Base-by-base conservation (phyloP, 2,888 invertebrate species). In the Polydrusus cervinus region DNA sequence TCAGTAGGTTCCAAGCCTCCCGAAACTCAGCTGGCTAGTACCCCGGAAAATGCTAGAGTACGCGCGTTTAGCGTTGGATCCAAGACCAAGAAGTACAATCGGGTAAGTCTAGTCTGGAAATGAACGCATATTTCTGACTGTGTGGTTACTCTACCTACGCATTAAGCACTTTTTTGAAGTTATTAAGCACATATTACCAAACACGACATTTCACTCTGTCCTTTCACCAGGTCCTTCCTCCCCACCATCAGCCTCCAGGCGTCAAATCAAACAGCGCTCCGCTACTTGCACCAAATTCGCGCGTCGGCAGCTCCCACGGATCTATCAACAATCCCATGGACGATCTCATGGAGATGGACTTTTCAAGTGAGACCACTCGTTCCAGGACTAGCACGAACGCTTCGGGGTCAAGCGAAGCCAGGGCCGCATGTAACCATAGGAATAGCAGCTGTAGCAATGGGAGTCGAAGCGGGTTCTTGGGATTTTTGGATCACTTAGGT, bases 341-440 rank as follows among this genome's bases (percentile, higher is more conserved):
- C 79, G 94, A 96, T 87, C 89, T 95, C 80, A 95, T 96, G 94
- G 94, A 95, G 88, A 90, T 96, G 79, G 93, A 94, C 84, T 94
- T 93, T 82, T 90, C 91, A 0, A 89, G 80, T 2, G 51, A 70
- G 16, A 78, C 77, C 13, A 76, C 91, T 14, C 78, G 81, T 38
- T 72, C 71, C 13, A 51, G 72, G n/a, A 65, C 64, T 25, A 74
- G 67, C 53, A 76, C 92, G 91, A 84, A 92, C 92, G 74, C 65
- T 7, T 73, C 72, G 2, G 40, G 43, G 13, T 61, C 67, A 11
- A 71, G 71, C 53, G 92, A 88, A 88, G 80, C 88, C 89, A 5
- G 84, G 89, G 83, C 83, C 88, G 85, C 61, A 85, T 85, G 65
- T 57, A 53, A 78, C 55, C 76, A 69, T 18, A 70, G 53, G 16